Evolutionary conservation across 2,797 vertebrate species (phyloP).

Genomic region (Myotis myotis): DNA sequence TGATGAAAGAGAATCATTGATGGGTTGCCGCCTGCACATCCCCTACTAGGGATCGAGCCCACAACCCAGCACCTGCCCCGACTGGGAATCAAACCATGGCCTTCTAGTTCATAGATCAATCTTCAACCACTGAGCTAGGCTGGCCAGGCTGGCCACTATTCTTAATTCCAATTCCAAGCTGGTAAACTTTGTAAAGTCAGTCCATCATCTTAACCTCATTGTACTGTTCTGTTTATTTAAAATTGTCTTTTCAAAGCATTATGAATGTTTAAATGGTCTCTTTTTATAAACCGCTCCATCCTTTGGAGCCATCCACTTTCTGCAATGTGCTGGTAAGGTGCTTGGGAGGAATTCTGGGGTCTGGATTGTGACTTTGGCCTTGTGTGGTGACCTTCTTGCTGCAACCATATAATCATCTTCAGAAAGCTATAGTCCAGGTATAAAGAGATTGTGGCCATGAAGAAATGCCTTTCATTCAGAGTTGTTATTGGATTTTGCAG

Average conservation of each 20-base stretch:
- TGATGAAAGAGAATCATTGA: too few relatives aligned
- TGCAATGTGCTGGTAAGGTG: neutral
- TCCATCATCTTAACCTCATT: neutral
- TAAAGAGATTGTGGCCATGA: constrained; percentile 38
- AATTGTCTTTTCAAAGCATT: constrained; percentile 50
- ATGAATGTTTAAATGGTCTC: neutral
- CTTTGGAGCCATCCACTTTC: neutral
- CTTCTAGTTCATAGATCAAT: too few relatives aligned
- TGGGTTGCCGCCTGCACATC: too few relatives aligned
- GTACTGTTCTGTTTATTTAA: constrained; percentile 33
- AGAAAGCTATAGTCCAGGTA: constrained; percentile 41
- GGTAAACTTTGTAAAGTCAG: constrained; percentile 42
- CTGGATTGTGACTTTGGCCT: constrained; percentile 44
- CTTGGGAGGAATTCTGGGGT: constrained; percentile 11
- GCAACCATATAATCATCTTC: constrained; percentile 53
- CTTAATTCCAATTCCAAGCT: constrained; percentile 39
- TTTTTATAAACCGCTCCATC: neutral
- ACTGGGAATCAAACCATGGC: too few relatives aligned
- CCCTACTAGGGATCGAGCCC: too few relatives aligned
- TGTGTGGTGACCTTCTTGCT: constrained; percentile 43
- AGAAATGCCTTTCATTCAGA: constrained; percentile 62
- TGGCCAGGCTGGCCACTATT: neutral
- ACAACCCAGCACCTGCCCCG: too few relatives aligned
- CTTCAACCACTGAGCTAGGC: too few relatives aligned
- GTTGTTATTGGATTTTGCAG: constrained; percentile 55